Percentiles rank a stretch among this genome's conserved stretches.
phyloP scores from a whole-genome alignment of 2,888 invertebrate genomes.

The Cylloceria caligata region DNA sequence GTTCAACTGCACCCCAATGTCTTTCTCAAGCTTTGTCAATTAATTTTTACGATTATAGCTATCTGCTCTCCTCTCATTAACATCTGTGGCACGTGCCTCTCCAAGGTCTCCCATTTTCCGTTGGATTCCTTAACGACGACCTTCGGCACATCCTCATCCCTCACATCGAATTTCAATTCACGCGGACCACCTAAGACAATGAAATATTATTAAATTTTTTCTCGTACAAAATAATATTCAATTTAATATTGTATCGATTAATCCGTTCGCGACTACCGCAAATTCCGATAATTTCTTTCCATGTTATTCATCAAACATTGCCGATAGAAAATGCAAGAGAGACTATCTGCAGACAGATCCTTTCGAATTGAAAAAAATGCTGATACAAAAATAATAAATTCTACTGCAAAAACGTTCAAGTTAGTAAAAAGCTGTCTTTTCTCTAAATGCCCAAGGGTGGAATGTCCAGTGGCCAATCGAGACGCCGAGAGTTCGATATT shows the following conservation, averaged over 20 bases:
- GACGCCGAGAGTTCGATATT: too few relatives aligned
- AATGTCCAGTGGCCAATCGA: too few relatives aligned
- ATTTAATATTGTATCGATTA: neutral
- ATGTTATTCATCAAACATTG: neutral
- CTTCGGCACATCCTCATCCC: conserved; percentile 86
- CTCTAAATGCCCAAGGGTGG: too few relatives aligned
- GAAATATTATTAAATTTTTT: conserved; percentile 14
- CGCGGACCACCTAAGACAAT: conserved; percentile 69
- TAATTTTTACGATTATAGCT: conserved; percentile 86
- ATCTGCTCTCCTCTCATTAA: conserved; percentile 92
- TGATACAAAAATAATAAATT: too few relatives aligned
- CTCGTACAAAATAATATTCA: neutral
- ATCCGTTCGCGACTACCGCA: neutral
- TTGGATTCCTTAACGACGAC: conserved; percentile 87
- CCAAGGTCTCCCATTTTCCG: conserved; percentile 89
- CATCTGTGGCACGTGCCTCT: conserved; percentile 89
- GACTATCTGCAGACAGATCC: neutral
- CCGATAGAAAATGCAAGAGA: neutral
- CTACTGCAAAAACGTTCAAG: too few relatives aligned
- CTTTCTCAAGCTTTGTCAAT: conserved; percentile 66
- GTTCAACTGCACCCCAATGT: neutral
- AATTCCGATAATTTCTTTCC: neutral
- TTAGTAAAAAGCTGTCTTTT: too few relatives aligned
- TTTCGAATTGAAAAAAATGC: neutral
- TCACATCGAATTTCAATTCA: conserved; percentile 79